Evolutionary conservation across 2,113 vertebrate species (phyloP).

Genomic region (Phyllopteryx taeniolatus): DNA sequence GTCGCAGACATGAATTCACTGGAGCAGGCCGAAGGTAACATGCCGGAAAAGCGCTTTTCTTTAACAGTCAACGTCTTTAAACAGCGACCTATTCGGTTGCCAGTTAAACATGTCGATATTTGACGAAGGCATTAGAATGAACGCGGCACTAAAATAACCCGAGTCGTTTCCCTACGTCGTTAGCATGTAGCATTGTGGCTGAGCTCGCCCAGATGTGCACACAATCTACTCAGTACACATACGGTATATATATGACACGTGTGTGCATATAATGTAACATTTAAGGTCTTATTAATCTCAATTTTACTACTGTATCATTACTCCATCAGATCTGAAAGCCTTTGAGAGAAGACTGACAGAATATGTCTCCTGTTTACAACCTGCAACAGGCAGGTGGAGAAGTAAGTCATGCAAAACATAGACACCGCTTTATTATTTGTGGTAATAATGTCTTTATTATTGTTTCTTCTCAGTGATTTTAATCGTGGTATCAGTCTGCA

Average conservation of each 20-base stretch:
- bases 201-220: not conserved
- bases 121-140: not conserved
- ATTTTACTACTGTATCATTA: slow-evolving; percentile 4
- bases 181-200: slow-evolving; percentile 11
- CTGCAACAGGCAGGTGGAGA: slow-evolving; percentile 97
- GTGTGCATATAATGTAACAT: not conserved
- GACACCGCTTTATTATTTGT: not conserved
- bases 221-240: not conserved
- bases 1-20: slow-evolving; percentile 83
- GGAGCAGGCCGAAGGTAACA: slow-evolving; percentile 92
- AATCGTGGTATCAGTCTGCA: slow-evolving; percentile 97
- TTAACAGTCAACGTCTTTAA: not conserved
- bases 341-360: slow-evolving; percentile 98
- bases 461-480: slow-evolving; percentile 84
- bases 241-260: not conserved
- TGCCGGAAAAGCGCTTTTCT: not conserved
- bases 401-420: slow-evolving; percentile 79
- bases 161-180: not conserved
- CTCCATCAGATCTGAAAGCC: slow-evolving; percentile 87
- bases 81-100: accelerated
- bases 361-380: slow-evolving; percentile 96
- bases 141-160: not conserved
- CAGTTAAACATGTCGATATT: not conserved
- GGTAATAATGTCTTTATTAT: not conserved
- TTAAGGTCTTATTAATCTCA: not conserved